These are phyloP conservation scores for Leucoraja ocellata DNA, from an alignment of 2,797 vertebrate genomes.

Conservation along the genomic window DNA sequence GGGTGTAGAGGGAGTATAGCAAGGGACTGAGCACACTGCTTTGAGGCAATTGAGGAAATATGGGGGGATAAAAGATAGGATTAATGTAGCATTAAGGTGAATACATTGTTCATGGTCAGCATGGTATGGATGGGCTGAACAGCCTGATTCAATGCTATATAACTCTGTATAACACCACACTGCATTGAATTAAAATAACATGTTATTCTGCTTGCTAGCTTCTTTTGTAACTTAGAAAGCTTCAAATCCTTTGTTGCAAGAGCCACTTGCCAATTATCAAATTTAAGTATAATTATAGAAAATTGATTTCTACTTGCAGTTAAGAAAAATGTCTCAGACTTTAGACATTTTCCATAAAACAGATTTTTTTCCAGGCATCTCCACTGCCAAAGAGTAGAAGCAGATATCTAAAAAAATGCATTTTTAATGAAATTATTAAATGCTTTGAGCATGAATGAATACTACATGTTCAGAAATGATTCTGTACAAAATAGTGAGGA, in stretches of 20 bases:
- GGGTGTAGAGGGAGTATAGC: too few relatives aligned
- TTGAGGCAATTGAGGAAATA: too few relatives aligned
- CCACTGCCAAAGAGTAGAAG: too few relatives aligned
- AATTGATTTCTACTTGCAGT: neutral
- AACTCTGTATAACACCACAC: too few relatives aligned
- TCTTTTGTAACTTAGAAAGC: neutral
- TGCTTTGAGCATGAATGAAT: conserved; percentile 6
- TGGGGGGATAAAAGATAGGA: too few relatives aligned
- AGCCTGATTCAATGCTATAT: too few relatives aligned
- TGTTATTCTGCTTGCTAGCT: neutral
- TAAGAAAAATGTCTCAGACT: neutral
- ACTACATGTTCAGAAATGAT: neutral
- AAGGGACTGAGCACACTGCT: too few relatives aligned
- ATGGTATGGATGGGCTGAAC: too few relatives aligned
- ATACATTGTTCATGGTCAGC: too few relatives aligned
- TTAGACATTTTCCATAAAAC: neutral
- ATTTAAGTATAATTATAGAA: neutral
- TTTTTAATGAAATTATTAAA: neutral
- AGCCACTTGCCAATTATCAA: neutral
- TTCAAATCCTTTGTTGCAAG: neutral
- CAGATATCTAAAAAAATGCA: neutral
- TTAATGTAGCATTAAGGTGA: too few relatives aligned
- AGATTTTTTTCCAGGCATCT: neutral
- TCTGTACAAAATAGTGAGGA: conserved; percentile 18
- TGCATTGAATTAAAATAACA: neutral